Evolutionary conservation across 2,113 vertebrate species (phyloP).

Genomic region (Triplophysa siluroides): DNA sequence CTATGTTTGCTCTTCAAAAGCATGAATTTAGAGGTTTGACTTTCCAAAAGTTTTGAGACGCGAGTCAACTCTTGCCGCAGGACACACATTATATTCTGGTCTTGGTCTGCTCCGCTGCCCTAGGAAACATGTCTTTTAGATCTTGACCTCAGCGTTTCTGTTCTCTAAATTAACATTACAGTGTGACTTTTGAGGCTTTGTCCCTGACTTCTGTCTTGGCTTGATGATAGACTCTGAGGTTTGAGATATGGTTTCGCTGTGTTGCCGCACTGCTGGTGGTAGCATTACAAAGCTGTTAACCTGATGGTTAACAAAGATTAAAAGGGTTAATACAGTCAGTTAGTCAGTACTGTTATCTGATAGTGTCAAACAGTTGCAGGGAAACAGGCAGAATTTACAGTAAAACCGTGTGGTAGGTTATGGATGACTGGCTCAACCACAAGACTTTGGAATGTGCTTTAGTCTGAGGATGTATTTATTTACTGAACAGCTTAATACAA

Average conservation of each 20-base stretch:
- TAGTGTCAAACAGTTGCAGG: conserved; percentile 3
- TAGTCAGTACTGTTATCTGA: neutral
- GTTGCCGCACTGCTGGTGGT: neutral
- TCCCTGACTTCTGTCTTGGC: conserved; percentile 23
- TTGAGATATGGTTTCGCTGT: neutral
- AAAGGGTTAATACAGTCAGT: conserved; percentile 8
- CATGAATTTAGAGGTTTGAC: conserved; percentile 10
- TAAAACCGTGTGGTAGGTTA: conserved; percentile 50
- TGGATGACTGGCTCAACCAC: conserved; percentile 78
- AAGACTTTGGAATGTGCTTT: conserved; percentile 80
- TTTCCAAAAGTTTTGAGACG: neutral
- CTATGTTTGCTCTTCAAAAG: conserved; percentile 22
- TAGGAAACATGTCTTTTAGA: neutral
- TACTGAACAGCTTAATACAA: conserved; percentile 62
- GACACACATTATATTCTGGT: neutral
- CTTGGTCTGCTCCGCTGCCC: neutral
- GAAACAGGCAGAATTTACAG: conserved; percentile 7
- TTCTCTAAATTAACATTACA: conserved; percentile 8
- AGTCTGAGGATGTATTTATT: conserved; percentile 77
- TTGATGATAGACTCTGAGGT: neutral
- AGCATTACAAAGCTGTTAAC: neutral
- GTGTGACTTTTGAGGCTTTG: conserved; percentile 19
- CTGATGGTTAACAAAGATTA: neutral
- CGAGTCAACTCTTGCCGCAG: neutral
- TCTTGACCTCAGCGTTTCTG: conserved; percentile 7